phyloP scores from a whole-genome alignment of 1,140 invertebrate genomes.

The Thrips palmi region DNA sequence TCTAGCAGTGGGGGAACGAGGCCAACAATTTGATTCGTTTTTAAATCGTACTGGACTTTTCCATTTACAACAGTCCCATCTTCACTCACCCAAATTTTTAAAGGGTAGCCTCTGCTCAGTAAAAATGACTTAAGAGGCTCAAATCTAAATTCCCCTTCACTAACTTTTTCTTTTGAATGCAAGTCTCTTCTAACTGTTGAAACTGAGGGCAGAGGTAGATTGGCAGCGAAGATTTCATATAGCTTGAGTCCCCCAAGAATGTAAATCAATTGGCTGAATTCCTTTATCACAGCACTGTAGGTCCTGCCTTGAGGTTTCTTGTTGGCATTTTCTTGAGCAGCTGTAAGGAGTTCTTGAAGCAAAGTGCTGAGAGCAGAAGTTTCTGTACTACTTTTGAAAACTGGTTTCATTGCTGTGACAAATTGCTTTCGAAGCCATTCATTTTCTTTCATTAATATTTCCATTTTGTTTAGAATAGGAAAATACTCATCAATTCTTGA shows the following conservation, averaged over 20 bases:
- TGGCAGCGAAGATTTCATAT: conserved; percentile 1
- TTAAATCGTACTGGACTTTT: conserved; percentile 14
- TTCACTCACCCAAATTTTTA: conserved; percentile 13
- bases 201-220: neutral
- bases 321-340: neutral
- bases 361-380: too few relatives aligned
- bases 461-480: too few relatives aligned
- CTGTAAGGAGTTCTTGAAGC: too few relatives aligned
- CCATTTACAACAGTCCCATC: conserved; percentile 13
- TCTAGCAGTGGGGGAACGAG: conserved; percentile 14
- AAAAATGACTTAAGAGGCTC: conserved; percentile 13
- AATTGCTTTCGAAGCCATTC: too few relatives aligned
- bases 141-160: conserved; percentile 10
- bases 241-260: neutral
- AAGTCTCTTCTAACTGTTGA: neutral
- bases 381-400: too few relatives aligned
- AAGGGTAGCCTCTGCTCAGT: conserved; percentile 10
- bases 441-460: too few relatives aligned
- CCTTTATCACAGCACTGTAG: neutral
- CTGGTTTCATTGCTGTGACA: too few relatives aligned
- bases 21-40: conserved; percentile 15
- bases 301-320: neutral
- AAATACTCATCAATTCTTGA: too few relatives aligned
- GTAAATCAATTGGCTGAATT: neutral
- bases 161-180: neutral